Percentiles rank a stretch among this genome's conserved stretches.
These are phyloP conservation scores for Clitarchus hookeri DNA, from an alignment of 2,888 invertebrate species.

Conservation along the genomic window DNA sequence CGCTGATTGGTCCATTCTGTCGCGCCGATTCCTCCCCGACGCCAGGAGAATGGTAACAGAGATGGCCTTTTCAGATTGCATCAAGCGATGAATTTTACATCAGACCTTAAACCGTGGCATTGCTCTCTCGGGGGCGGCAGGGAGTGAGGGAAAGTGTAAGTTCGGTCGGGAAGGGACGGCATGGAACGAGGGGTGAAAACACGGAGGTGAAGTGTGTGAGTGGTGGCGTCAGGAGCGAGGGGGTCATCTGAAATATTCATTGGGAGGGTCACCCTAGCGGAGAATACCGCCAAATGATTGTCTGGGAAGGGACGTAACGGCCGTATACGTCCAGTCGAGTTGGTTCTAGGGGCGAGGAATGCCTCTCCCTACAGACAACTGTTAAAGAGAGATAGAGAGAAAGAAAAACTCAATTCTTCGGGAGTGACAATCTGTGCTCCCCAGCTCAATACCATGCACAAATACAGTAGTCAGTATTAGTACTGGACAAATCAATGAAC, in stretches of 20 bases:
- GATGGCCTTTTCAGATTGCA: conserved; percentile 14
- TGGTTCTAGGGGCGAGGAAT: neutral
- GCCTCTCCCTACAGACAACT: neutral
- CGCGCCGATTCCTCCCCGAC: neutral
- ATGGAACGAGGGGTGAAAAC: too few relatives aligned
- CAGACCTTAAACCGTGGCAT: neutral
- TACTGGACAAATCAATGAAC: too few relatives aligned
- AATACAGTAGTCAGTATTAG: too few relatives aligned
- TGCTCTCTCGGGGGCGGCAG: neutral
- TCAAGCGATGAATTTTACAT: neutral
- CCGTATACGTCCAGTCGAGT: neutral
- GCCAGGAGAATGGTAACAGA: neutral
- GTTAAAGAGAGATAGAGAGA: too few relatives aligned
- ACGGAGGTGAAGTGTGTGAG: neutral
- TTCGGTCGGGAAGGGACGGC: too few relatives aligned
- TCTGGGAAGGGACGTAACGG: neutral
- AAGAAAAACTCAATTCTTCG: too few relatives aligned
- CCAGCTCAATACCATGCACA: too few relatives aligned
- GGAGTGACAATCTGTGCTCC: too few relatives aligned
- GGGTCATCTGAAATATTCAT: neutral
- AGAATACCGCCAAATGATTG: neutral
- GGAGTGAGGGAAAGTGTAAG: too few relatives aligned
- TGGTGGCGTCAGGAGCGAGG: neutral
- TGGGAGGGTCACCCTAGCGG: neutral
- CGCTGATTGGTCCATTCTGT: conserved; percentile 21